A percentile compares a stretch with the other conserved stretches of the same genome.
These are phyloP conservation scores for Podargus strigoides DNA, from an alignment of 2,797 vertebrate species.

Conservation along the genomic window DNA sequence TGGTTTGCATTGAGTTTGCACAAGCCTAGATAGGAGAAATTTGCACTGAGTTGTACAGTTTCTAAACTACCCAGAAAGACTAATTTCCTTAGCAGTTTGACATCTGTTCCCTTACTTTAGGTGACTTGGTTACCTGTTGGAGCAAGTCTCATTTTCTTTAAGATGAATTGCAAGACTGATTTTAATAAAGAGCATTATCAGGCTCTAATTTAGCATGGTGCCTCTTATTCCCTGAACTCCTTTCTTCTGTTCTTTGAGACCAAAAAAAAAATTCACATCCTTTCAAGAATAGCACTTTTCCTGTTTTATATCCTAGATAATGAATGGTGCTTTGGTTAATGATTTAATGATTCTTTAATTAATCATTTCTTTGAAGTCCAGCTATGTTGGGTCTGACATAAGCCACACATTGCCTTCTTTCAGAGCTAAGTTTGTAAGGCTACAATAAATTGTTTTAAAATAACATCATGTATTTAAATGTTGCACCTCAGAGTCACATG, in stretches of 20 bases:
- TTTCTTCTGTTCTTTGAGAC: not conserved
- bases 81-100: not conserved
- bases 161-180: not conserved
- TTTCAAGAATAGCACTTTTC: not conserved
- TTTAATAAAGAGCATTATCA: not conserved
- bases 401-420: not conserved
- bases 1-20: not conserved
- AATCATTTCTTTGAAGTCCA: not conserved
- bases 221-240: not conserved
- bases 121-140: not conserved
- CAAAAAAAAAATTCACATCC: not conserved
- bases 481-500: not conserved
- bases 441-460: not conserved
- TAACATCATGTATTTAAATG: not conserved
- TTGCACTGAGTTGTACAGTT: not conserved
- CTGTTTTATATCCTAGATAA: not conserved
- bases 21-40: not conserved
- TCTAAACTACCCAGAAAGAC: not conserved
- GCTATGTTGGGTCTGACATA: not conserved
- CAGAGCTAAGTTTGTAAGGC: not conserved
- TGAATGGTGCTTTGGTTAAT: not conserved
- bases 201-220: not conserved
- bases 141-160: not conserved
- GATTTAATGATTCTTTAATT: not conserved
- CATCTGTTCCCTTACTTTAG: not conserved